Base-by-base conservation (phyloP, 2,888 invertebrate species). In the Andrena trimmerana region DNA sequence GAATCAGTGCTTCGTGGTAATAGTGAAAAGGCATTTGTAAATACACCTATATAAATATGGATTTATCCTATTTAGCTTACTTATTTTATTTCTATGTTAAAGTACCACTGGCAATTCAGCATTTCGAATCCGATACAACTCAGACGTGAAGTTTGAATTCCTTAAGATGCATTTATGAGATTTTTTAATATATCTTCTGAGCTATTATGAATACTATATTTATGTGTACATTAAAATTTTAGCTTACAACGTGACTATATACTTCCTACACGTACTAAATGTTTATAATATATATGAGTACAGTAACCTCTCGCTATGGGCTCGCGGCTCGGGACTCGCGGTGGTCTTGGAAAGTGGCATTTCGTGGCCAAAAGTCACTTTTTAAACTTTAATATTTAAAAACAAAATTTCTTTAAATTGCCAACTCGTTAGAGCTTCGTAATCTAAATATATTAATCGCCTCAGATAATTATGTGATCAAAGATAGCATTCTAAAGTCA, bases 21-120 rank as follows among this genome's bases (percentile, higher is more conserved):
- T 3, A 16, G 54, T 60, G 29, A 27, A 33, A 24, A 52, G 33
- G 29, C 24, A 60, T 50, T 73, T 60, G 63, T 81, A 78, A 31
- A 81, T 74, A 69, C 20, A 24, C 16, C 13, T 31, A 59, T n/a
- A 72, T 68, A 31, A 63, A 66, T 68, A 62, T 67, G 33, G 5
- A 27, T 82, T 54, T 2, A 54, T 62, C 57, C 10, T 68, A 54
- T 63, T 8, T 24, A 36, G 20, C 52, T 62, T 79, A 65, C 54
- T 73, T 69, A 27, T 62, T 65, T 42, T 20, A 20, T 20, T 20
- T 20, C 20, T 52, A 6, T 52, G 8, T 52, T 2, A 20, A 20
- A 20, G 52, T n/a, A 52, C 8, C 10, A 36, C 33, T 33, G 2
- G 59, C 31, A 27, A 33, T 10, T 33, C 16, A 59, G n/a, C 31